Conservation (phyloP, 2,113 vertebrate species). For the Noctilio leporinus region DNA sequence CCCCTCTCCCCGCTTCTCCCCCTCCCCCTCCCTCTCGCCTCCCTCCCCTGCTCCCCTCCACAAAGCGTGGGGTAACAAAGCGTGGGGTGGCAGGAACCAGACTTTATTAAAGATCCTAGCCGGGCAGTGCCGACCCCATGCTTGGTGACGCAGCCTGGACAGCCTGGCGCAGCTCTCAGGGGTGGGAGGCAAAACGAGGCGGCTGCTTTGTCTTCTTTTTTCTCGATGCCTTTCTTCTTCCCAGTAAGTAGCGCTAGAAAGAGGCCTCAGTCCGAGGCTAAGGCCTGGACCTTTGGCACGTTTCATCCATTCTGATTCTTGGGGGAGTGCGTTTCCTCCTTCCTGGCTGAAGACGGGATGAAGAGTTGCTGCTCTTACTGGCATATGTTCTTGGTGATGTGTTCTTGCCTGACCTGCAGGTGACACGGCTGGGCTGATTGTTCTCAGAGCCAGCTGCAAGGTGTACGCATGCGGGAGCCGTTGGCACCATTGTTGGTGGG, state of each 20-base stretch:
- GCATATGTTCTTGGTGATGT: rapidly evolving
- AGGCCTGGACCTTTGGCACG: rapidly evolving
- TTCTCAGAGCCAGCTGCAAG: neutral
- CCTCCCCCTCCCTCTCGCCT: rapidly evolving
- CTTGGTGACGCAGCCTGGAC: neutral
- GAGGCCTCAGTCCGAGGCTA: neutral
- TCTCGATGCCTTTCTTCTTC: neutral
- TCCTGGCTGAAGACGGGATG: neutral
- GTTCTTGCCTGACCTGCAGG: neutral
- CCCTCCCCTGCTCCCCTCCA: neutral
- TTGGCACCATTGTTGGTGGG: neutral
- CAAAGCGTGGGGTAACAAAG: neutral
- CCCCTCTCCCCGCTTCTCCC: rapidly evolving
- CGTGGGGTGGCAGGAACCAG: neutral
- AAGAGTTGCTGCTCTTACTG: neutral
- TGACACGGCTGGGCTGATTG: neutral
- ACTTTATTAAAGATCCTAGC: neutral
- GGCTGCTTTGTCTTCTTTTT: neutral
- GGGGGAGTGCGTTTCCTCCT: neutral
- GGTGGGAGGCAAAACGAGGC: rapidly evolving
- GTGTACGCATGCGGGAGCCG: neutral
- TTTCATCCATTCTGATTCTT: neutral
- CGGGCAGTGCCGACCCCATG: rapidly evolving
- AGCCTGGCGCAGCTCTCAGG: neutral
- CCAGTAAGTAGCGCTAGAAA: neutral